Conservation (phyloP, 2,797 vertebrate genomes). For the Lophius americanus region DNA sequence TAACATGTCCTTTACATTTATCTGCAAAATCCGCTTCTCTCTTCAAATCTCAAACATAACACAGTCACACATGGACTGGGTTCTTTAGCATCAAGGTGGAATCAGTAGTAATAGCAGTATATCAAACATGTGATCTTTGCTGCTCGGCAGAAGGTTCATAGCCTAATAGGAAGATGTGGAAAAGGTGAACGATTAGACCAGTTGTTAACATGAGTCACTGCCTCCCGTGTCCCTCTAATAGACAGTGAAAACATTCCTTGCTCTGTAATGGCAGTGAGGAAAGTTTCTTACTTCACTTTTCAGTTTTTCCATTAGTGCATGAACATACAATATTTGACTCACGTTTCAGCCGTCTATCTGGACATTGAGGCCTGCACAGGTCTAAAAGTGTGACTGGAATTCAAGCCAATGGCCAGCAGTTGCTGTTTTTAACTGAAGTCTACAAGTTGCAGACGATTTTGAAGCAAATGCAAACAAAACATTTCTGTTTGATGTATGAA, state of each 20-base stretch:
- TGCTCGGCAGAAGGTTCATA: conserved; percentile 51
- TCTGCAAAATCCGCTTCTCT: conserved; percentile 65
- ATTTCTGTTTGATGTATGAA: conserved; percentile 37
- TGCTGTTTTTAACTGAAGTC: conserved; percentile 40
- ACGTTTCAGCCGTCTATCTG: conserved; percentile 5
- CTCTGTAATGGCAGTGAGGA: conserved; percentile 14
- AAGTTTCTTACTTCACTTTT: conserved; percentile 3
- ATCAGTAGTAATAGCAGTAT: conserved; percentile 41
- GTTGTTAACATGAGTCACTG: conserved; percentile 46
- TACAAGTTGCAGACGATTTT: conserved; percentile 42
- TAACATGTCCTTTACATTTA: conserved; percentile 69
- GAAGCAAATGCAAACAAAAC: conserved; percentile 22
- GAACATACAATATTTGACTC: neutral
- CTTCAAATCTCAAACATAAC: conserved; percentile 71
- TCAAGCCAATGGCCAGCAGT: conserved; percentile 14
- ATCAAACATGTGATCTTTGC: conserved; percentile 45
- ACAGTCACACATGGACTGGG: conserved; percentile 27
- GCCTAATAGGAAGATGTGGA: conserved; percentile 49
- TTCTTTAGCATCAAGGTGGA: conserved; percentile 28
- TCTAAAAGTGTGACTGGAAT: conserved; percentile 3
- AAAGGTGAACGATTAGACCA: conserved; percentile 45
- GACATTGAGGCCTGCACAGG: neutral
- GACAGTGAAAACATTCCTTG: conserved; percentile 20
- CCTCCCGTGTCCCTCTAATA: conserved; percentile 18
- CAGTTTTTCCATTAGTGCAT: conserved; percentile 1